Evolutionary conservation across 2,888 invertebrate species (phyloP), one percentile per base, ranked within the genome.

Genomic region (Drosophila paranaensis): DNA sequence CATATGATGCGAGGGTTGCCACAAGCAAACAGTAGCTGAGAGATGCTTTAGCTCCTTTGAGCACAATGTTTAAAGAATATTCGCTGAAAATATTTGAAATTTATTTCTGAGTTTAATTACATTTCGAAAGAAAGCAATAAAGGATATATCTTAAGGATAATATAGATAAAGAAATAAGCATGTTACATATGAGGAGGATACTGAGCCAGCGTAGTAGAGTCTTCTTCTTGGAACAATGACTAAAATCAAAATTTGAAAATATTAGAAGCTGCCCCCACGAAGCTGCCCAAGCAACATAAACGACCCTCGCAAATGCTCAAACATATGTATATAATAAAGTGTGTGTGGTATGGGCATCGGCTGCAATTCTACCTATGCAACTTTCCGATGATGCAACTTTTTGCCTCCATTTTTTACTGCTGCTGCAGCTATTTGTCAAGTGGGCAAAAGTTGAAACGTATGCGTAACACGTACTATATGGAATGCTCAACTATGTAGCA

Each of bases 401-500:
- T 50, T 50, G 16, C 27, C 3, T n/a, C 2, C 30, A 16, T 11
- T 74, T 65, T 11, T 13, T 9, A 14, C 27, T 46, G 27, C n/a
- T 48, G 11, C 58, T 13, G n/a, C 60, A 57, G 42, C 60, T 74
- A 87, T 88, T 85, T 85, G 81, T 84, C 87, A 88, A 71, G 73
- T 80, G 64, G 58, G 64, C 39, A 48, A 64, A 68, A 88, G 86
- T 71, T 81, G 60, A 79, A 78, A 54, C 72, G 79, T 85, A 85
- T 87, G 88, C 73, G 72, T 77, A 74, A 82, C 88, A 89, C 86
- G 88, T 89, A 85, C 75, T 78, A 74, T 79, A 89, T 88, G 82
- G 85, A 87, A 85, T 78, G 82, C 67, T 69, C 68, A 79, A 71
- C 69, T 85, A 61, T 77, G 74, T 79, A 54, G 84, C 65, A 71